A percentile compares a stretch with the other conserved stretches of the same genome.
phyloP scores from a whole-genome alignment of 1,140 invertebrate species.

The Drosophila trapezifrons region DNA sequence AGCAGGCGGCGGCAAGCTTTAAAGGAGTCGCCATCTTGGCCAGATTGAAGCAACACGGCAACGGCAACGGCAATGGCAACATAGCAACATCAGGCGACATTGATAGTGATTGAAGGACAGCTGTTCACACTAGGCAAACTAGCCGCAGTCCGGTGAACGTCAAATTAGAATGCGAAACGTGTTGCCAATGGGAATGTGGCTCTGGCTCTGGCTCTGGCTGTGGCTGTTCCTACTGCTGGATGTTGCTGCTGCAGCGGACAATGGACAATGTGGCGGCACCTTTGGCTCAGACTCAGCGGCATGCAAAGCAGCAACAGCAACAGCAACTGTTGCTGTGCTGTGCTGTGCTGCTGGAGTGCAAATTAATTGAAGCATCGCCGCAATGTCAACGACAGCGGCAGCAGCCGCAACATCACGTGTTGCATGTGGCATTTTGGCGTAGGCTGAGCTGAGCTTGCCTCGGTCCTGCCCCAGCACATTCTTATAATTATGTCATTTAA shows the following conservation, averaged over 20 bases:
- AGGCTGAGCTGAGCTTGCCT: conserved; percentile 52
- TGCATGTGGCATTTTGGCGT: conserved; percentile 77
- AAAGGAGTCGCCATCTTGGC: conserved; percentile 73
- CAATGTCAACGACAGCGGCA: conserved; percentile 74
- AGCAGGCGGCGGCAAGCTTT: conserved; percentile 63
- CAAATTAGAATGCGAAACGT: conserved; percentile 84
- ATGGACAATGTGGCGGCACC: conserved; percentile 77
- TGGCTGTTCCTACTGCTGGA: conserved; percentile 5
- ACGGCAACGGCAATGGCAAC: conserved; percentile 17
- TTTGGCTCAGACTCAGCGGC: conserved; percentile 62
- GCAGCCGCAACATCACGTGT: conserved; percentile 70
- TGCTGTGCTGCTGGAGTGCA: conserved; percentile 65
- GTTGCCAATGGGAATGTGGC: conserved; percentile 71
- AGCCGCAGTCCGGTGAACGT: conserved; percentile 61
- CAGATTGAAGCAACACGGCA: conserved; percentile 68
- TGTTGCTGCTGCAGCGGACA: conserved; percentile 48
- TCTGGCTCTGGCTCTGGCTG: conserved; percentile 2
- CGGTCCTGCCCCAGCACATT: conserved; percentile 65
- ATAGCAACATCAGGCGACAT: conserved; percentile 56
- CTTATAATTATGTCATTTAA: conserved; percentile 84
- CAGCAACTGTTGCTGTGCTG: background rate
- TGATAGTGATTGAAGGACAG: conserved; percentile 82
- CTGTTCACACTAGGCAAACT: conserved; percentile 74
- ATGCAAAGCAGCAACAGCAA: conserved; percentile 65
- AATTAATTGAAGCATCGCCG: conserved; percentile 81